phyloP scores from a whole-genome alignment of 2,113 vertebrate genomes.

The Mobula hypostoma region DNA sequence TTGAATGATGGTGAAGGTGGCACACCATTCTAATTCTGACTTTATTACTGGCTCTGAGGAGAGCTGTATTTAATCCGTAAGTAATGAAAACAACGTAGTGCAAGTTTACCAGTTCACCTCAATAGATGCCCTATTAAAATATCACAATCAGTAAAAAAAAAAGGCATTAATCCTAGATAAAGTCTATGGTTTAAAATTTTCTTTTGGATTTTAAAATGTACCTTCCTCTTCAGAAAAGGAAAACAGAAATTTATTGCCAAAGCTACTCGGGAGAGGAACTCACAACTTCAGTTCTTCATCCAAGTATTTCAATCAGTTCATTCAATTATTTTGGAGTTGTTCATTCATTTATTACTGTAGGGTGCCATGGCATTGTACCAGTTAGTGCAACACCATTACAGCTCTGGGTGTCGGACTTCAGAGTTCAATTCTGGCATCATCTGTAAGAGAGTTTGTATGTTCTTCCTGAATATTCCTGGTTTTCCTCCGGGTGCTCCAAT shows the following conservation, averaged over 20 bases:
- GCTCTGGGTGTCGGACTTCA: too few species aligned
- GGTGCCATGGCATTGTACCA: too few species aligned
- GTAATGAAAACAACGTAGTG: slow-evolving; percentile 70
- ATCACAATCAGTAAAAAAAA: slow-evolving; percentile 7
- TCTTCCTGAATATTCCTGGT: too few species aligned
- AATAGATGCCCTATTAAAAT: slow-evolving; percentile 20
- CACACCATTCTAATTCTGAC: slow-evolving; percentile 63
- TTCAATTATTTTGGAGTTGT: too few species aligned
- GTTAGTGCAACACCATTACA: too few species aligned
- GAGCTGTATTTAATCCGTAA: slow-evolving; percentile 80
- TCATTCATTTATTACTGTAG: too few species aligned
- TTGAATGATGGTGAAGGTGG: slow-evolving; percentile 48
- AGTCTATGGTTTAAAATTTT: too few species aligned
- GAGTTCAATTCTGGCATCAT: too few species aligned
- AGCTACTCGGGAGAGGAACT: background rate
- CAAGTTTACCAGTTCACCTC: background rate
- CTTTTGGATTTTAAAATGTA: background rate
- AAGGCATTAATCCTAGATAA: background rate
- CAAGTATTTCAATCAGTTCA: background rate
- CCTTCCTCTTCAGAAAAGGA: background rate
- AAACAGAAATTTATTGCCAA: background rate
- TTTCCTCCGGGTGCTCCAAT: too few species aligned
- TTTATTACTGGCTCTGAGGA: slow-evolving; percentile 65
- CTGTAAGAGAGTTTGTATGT: too few species aligned
- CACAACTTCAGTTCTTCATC: background rate